Evolutionary conservation across 2,113 vertebrate genomes (phyloP).

Genomic region (Pyrgilauda ruficollis): DNA sequence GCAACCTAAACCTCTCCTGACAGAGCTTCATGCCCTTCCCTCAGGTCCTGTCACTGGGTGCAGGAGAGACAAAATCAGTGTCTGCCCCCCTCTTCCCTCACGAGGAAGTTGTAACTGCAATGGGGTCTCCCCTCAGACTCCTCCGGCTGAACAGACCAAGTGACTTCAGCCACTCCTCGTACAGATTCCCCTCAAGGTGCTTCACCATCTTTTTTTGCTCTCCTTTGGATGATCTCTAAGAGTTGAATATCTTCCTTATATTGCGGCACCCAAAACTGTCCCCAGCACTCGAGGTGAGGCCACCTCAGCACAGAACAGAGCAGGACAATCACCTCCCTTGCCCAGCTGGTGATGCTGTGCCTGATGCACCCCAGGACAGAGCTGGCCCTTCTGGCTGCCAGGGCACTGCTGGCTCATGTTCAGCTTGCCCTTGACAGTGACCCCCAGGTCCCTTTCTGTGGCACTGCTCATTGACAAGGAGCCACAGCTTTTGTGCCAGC

Average conservation of each 20-base stretch:
- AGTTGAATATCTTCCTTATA: neutral
- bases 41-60: fast-evolving
- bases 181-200: fast-evolving
- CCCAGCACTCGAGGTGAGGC: fast-evolving
- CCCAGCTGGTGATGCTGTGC: fast-evolving
- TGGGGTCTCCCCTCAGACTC: neutral
- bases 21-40: neutral
- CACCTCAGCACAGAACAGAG: fast-evolving
- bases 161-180: too few relatives aligned
- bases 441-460: neutral
- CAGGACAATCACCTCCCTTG: neutral
- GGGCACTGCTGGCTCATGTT: neutral
- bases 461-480: neutral
- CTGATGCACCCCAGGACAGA: fast-evolving
- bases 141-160: neutral
- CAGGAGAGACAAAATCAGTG: neutral
- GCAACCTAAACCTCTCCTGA: neutral
- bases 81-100: neutral
- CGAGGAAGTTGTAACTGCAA: neutral
- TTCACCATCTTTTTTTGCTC: neutral
- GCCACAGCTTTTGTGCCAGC: neutral
- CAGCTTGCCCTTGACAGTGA: fast-evolving
- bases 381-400: neutral
- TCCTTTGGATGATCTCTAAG: neutral
- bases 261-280: neutral